A percentile compares a stretch with the other conserved stretches of the same genome.
These are phyloP conservation scores for Pongo pygmaeus DNA, from an alignment of 2,113 vertebrate species.

Conservation along the genomic window DNA sequence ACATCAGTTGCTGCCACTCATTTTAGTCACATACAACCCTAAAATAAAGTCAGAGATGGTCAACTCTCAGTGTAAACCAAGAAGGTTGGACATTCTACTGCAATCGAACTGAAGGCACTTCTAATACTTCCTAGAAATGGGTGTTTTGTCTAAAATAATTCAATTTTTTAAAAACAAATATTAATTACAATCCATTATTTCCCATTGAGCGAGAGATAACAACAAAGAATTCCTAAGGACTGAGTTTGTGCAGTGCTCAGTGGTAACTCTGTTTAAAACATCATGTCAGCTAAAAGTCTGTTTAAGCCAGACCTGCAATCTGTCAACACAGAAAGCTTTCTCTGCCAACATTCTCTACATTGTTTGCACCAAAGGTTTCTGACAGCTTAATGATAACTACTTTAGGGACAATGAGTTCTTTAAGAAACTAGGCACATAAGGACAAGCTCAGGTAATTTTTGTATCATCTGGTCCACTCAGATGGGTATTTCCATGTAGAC, in stretches of 20 bases:
- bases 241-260: not conserved
- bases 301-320: not conserved
- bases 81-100: not conserved
- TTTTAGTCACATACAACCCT: not conserved
- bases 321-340: not conserved
- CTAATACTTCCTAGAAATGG: not conserved
- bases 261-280: not conserved
- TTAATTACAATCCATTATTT: conserved; percentile 13
- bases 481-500: not conserved
- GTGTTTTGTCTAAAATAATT: conserved; percentile 16
- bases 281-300: not conserved
- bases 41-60: not conserved
- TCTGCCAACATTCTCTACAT: not conserved
- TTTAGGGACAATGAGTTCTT: not conserved
- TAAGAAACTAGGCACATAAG: conserved; percentile 32
- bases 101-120: not conserved
- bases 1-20: not conserved
- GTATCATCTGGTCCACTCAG: not conserved
- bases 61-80: not conserved
- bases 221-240: conserved; percentile 29
- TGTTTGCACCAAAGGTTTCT: not conserved
- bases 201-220: not conserved
- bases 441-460: conserved; percentile 9
- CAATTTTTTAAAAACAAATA: not conserved
- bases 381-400: not conserved